A percentile compares a stretch with the other conserved stretches of the same genome.
phyloP scores from a whole-genome alignment of 2,797 vertebrate genomes.

The Smutsia temminckii region DNA sequence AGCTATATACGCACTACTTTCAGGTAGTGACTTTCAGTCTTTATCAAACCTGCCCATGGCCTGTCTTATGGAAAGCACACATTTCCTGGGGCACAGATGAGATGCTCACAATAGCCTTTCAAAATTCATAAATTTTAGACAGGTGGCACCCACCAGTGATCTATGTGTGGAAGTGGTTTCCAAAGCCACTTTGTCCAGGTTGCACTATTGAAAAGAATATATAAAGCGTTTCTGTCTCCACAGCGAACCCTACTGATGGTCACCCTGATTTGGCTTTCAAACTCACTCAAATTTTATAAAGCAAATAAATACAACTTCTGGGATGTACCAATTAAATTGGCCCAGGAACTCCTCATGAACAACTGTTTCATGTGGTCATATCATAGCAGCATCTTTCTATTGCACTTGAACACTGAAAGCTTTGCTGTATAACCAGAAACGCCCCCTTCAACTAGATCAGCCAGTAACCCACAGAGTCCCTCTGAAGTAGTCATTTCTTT shows the following conservation, averaged over 20 bases:
- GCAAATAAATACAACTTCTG: conserved; percentile 33
- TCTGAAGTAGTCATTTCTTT: conserved; percentile 33
- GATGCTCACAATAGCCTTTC: background rate
- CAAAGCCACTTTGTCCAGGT: background rate
- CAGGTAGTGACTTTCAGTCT: background rate
- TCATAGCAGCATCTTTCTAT: background rate
- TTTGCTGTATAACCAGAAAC: background rate
- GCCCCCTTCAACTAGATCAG: background rate
- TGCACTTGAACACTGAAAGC: background rate
- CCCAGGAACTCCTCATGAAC: background rate
- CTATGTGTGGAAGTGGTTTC: background rate
- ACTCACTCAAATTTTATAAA: conserved; percentile 28
- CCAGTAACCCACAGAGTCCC: conserved; percentile 26
- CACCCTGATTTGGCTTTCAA: background rate
- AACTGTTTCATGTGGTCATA: background rate
- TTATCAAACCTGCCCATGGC: background rate
- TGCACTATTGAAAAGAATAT: background rate
- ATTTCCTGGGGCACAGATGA: background rate
- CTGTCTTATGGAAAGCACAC: background rate
- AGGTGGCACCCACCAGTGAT: background rate
- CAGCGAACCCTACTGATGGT: background rate
- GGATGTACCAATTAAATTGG: background rate
- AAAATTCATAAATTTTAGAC: background rate
- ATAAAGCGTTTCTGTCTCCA: conserved; percentile 17
- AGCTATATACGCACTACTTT: background rate